Evolutionary conservation across 1,140 invertebrate genomes (phyloP), one percentile per base, ranked within the genome.

Genomic region (Brachionus rotundiformis): DNA sequence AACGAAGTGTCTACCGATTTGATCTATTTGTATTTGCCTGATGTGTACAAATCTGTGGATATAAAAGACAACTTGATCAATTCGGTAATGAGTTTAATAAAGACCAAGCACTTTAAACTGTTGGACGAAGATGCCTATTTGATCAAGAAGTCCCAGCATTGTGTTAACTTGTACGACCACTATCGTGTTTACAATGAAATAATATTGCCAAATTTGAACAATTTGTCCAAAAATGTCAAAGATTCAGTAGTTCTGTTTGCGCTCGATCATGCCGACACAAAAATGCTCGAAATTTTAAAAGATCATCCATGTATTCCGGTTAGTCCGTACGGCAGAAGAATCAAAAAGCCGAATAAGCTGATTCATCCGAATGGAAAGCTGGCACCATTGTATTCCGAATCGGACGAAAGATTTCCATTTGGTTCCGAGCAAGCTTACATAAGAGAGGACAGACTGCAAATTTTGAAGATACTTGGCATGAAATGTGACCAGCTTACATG

Each of bases 151-250:
- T 36, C 76, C 1, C 29, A 36, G 13, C 47, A 33, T 3, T 36
- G 8, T 19, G 3, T 23, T 7, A 79, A 79, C 27, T 33, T 71
- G 13, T 71, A 71, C 13, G 81, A 82, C 47, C 81, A 82, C 25
- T 82, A 82, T 73, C 25, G 81, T 7, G 41, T 68, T 13, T 82
- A 82, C 33, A 73, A 82, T 71, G 81, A 82, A 47, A 41, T 82
- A 13, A 47, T 82, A 13, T 23, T 82, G 7, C 81, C 81, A 7
- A 82, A 82, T 82, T 29, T 82, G 16, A 82, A 82, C 36, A 63
- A 33, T 59, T 16, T 82, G 11, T 23, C 27, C 2, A 68, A 73
- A 39, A 82, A 82, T 61, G 81, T 82, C 7, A 82, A 82, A 25
- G 81, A 82, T n/a, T 65, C 63, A 25, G 29, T 82, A 10, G 81